Evolutionary conservation across 2,113 vertebrate species (phyloP).

Genomic region (Synchiropus splendidus): DNA sequence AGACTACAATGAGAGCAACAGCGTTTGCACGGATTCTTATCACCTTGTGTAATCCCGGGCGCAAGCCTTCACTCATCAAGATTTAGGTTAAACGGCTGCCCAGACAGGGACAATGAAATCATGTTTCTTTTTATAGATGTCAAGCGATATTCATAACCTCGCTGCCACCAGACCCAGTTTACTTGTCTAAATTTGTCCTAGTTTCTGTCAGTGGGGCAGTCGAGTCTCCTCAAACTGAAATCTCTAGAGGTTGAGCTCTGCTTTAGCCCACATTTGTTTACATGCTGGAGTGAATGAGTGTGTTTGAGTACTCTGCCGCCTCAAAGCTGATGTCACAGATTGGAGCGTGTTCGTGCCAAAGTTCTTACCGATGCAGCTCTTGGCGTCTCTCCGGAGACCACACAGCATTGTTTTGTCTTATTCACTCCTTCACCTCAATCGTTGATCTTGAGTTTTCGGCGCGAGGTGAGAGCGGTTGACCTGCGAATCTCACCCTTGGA

Average conservation of each 20-base stretch:
- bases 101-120: constrained; percentile 44
- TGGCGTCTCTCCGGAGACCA: constrained; percentile 66
- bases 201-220: constrained; percentile 23
- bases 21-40: constrained; percentile 26
- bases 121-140: constrained; percentile 48
- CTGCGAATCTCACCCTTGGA: constrained; percentile 21
- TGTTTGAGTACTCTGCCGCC: constrained; percentile 1
- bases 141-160: constrained; percentile 48
- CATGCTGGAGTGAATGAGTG: neutral
- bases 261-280: neutral
- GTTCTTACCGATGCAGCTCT: constrained; percentile 64
- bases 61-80: constrained; percentile 32
- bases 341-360: too few relatives aligned
- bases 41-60: constrained; percentile 21
- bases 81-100: constrained; percentile 50
- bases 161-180: constrained; percentile 34
- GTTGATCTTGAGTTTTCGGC: constrained; percentile 23
- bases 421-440: constrained; percentile 7
- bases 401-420: constrained; percentile 62
- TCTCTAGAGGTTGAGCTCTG: neutral
- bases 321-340: neutral
- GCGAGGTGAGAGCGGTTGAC: constrained; percentile 14
- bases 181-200: constrained; percentile 35
- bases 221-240: constrained; percentile 7
- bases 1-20: constrained; percentile 44